Percentiles rank a stretch among this genome's conserved stretches.
Conservation (phyloP, 2,113 vertebrate species). For the Phasianus colchicus region DNA sequence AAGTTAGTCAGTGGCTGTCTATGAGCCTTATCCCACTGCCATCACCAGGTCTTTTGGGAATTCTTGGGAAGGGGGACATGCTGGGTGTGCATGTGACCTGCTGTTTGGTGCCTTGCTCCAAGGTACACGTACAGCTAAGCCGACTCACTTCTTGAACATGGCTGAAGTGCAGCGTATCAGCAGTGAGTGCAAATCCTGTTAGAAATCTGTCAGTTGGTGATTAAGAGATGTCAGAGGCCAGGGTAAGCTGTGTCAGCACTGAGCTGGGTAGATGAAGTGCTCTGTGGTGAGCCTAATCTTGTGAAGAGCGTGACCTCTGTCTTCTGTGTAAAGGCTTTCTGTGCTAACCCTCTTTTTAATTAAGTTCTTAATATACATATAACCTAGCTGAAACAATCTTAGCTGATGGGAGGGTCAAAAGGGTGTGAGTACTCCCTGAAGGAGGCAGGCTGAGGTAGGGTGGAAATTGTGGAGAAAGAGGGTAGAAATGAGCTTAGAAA, state of each 20-base stretch:
- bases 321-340: conserved; percentile 25
- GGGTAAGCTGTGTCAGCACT: conserved; percentile 42
- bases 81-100: neutral
- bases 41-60: neutral
- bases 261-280: conserved; percentile 45
- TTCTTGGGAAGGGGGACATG: neutral
- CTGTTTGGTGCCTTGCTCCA: neutral
- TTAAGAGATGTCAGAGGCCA: conserved; percentile 64
- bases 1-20: neutral
- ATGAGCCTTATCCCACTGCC: neutral
- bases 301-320: conserved; percentile 32
- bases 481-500: conserved; percentile 23
- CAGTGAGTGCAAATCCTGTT: conserved; percentile 58
- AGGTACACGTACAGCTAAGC: neutral
- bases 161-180: neutral
- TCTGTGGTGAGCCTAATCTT: conserved; percentile 53
- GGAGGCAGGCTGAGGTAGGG: neutral
- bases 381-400: conserved; percentile 19
- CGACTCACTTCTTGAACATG: neutral
- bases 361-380: conserved; percentile 24
- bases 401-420: conserved; percentile 2
- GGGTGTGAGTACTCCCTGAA: neutral
- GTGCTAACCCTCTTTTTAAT: conserved; percentile 7
- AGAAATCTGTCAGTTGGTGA: conserved; percentile 56
- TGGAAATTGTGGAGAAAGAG: neutral